Evolutionary conservation across 1,140 invertebrate species (phyloP).

Genomic region (Drosophila bocki): DNA sequence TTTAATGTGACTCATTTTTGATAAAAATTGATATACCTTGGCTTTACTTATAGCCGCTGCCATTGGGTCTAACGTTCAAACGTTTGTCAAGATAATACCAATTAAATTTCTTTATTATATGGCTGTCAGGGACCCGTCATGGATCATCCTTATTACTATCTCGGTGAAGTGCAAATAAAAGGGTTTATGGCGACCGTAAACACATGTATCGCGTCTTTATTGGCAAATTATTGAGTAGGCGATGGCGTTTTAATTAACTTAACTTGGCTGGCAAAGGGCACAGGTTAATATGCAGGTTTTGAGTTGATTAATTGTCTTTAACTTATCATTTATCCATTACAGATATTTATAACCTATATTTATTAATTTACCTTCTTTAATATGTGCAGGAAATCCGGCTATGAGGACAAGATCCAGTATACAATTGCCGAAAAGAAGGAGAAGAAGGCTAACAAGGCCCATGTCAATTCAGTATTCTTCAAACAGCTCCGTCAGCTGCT

Average conservation of each 20-base stretch:
- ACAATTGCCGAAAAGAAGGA: slow-evolving; percentile 91
- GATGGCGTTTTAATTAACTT: slow-evolving; percentile 3
- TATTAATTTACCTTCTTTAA: not conserved
- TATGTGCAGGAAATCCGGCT: slow-evolving; percentile 74
- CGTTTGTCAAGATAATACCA: not conserved
- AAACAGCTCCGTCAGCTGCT: slow-evolving; percentile 91
- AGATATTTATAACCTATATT: too few relatives aligned
- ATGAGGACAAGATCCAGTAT: slow-evolving; percentile 91
- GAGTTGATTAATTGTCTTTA: too few relatives aligned
- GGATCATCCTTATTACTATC: not conserved
- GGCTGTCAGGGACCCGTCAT: not conserved
- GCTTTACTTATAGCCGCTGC: not conserved
- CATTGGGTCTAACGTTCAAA: not conserved
- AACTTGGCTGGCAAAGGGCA: slow-evolving; percentile 4
- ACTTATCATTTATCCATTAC: not conserved
- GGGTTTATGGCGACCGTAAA: slow-evolving; percentile 12
- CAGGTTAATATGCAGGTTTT: slow-evolving; percentile 8
- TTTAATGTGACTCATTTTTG: not conserved
- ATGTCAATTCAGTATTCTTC: slow-evolving; percentile 94
- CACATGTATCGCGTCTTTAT: slow-evolving; percentile 10
- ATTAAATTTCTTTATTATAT: not conserved
- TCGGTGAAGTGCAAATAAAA: not conserved
- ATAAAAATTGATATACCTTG: not conserved
- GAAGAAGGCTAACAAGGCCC: slow-evolving; percentile 90
- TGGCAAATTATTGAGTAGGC: not conserved